A percentile compares a stretch with the other conserved stretches of the same genome.
These are phyloP conservation scores for Origma solitaria DNA, from an alignment of 2,113 vertebrate species.

Conservation along the genomic window DNA sequence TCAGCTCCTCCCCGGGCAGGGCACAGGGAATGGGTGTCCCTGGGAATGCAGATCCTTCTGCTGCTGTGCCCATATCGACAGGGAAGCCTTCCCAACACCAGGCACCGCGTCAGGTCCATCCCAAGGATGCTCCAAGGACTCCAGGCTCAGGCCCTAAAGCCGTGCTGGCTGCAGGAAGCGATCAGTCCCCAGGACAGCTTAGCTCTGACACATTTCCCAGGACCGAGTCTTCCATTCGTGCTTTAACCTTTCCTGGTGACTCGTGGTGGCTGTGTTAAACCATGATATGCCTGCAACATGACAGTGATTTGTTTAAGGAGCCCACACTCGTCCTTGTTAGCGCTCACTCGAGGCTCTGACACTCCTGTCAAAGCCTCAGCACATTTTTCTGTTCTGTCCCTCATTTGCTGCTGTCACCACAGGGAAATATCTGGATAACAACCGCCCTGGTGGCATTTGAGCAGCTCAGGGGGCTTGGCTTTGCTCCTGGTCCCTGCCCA, in stretches of 20 bases:
- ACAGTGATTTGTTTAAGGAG: constrained; percentile 66
- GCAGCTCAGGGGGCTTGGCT: background rate
- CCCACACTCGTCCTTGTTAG: constrained; percentile 57
- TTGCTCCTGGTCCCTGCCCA: background rate
- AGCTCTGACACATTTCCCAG: background rate
- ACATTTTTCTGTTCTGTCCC: constrained; percentile 35
- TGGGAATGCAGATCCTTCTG: background rate
- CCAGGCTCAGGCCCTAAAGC: background rate
- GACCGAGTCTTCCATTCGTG: constrained; percentile 9
- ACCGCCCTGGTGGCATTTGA: background rate
- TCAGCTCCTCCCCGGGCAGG: background rate
- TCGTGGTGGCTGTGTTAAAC: constrained; percentile 50
- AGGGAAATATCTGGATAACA: constrained; percentile 16
- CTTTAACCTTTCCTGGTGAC: constrained; percentile 61
- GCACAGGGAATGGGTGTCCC: background rate
- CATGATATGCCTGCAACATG: constrained; percentile 43
- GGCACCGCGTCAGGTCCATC: rapidly evolving
- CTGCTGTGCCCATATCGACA: background rate
- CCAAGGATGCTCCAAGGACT: background rate
- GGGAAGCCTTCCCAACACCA: background rate
- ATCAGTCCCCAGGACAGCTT: background rate
- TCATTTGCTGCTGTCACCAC: constrained; percentile 54
- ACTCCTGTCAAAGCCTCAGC: constrained; percentile 50
- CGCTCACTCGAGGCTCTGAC: constrained; percentile 32
- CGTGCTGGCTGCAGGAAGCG: background rate